These are phyloP conservation scores for Cyclophora punctaria DNA, from an alignment of 2,888 invertebrate genomes.

Conservation along the genomic window DNA sequence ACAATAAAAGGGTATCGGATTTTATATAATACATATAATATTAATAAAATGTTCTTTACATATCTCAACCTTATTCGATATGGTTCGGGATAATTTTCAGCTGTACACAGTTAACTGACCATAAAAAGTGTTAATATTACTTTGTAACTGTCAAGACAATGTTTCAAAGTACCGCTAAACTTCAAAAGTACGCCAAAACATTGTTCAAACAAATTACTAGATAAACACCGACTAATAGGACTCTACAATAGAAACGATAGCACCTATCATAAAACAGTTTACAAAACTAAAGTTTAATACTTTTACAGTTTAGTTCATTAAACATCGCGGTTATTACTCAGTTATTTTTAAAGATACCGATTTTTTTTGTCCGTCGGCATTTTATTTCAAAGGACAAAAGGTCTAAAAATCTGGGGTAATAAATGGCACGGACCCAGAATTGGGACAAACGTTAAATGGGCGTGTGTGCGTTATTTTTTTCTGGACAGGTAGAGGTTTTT, in stretches of 20 bases:
- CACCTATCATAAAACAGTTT: conserved; percentile 18
- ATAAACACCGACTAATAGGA: conserved; percentile 13
- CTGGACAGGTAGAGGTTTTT: conserved; percentile 44
- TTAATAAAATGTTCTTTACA: too few species aligned
- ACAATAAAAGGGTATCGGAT: too few species aligned
- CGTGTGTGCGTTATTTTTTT: conserved; percentile 38
- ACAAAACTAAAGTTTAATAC: background rate
- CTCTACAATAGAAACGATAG: conserved; percentile 11
- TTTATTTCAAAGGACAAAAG: conserved; percentile 40
- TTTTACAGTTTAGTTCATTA: too few species aligned
- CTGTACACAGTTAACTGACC: too few species aligned
- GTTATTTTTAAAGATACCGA: conserved; percentile 4
- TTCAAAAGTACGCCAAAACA: background rate
- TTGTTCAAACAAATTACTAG: conserved; percentile 13
- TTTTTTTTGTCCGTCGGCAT: conserved; percentile 35
- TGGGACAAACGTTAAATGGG: conserved; percentile 42
- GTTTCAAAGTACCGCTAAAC: too few species aligned
- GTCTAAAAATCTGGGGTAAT: conserved; percentile 38
- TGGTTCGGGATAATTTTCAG: too few species aligned
- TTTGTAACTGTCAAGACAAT: too few species aligned
- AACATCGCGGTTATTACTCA: conserved; percentile 4
- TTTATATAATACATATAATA: too few species aligned
- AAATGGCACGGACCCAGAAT: conserved; percentile 48
- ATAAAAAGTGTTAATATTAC: too few species aligned
- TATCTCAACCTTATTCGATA: too few species aligned